Conservation (phyloP, 64 coral and sea anemone species). For the Astreopora myriophthalma region DNA sequence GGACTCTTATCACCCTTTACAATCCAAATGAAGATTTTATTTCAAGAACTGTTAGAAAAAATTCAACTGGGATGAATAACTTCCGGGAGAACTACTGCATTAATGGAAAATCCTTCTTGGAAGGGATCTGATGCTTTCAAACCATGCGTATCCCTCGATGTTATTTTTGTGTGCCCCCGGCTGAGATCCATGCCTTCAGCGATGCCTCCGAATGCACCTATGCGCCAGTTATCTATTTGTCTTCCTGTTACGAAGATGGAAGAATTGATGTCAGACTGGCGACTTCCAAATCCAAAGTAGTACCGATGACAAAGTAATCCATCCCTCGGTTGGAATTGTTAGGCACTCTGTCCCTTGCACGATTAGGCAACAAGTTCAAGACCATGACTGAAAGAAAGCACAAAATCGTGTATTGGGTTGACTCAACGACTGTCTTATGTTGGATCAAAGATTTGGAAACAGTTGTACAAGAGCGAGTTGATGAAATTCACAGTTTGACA, state of each 20-base stretch:
- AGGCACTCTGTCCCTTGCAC: slow-evolving; percentile 18
- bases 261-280: too few species aligned
- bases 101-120: too few species aligned
- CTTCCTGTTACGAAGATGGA: too few species aligned
- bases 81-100: too few species aligned
- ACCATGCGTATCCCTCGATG: too few species aligned
- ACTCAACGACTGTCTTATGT: slow-evolving; percentile 5
- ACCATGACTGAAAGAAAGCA: not conserved
- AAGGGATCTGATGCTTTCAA: too few species aligned
- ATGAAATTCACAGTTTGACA: slow-evolving; percentile 35
- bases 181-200: too few species aligned
- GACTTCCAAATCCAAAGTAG: not conserved
- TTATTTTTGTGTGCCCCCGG: too few species aligned
- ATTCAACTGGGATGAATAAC: not conserved
- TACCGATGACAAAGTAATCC: slow-evolving; percentile 28
- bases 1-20: too few species aligned
- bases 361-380: not conserved
- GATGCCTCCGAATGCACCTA: too few species aligned
- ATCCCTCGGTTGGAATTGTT: slow-evolving; percentile 55
- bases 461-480: slow-evolving; percentile 44
- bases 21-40: too few species aligned
- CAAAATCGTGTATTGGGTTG: slow-evolving; percentile 18
- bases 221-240: too few species aligned
- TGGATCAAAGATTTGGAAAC: slow-evolving; percentile 61
- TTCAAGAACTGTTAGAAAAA: not conserved